Evolutionary conservation across 30 jellyfish, hydroid and myxozoan genomes (phyloP).

Genomic region (Chironex yamaguchii): DNA sequence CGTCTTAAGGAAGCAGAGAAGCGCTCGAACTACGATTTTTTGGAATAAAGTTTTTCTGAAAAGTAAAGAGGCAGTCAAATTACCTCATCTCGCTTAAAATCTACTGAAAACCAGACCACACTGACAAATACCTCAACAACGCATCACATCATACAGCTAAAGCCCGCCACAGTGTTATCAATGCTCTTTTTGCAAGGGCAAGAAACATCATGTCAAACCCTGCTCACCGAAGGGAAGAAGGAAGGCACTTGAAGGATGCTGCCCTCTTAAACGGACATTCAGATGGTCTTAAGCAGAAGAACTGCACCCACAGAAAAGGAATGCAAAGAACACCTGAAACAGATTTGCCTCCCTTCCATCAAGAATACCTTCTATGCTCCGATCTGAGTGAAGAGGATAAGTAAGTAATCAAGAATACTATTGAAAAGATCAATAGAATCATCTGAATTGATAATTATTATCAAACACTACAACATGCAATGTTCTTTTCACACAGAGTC

Average conservation of each 20-base stretch:
- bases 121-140: background rate
- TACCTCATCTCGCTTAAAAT: background rate
- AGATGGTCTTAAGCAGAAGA: background rate
- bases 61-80: background rate
- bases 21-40: too few relatives aligned
- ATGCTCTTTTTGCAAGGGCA: background rate
- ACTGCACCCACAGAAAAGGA: background rate
- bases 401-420: too few relatives aligned
- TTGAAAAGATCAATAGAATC: too few relatives aligned
- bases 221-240: background rate
- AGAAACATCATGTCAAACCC: background rate
- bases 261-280: background rate
- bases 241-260: background rate
- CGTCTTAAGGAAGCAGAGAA: too few relatives aligned
- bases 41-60: too few relatives aligned
- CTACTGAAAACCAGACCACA: background rate
- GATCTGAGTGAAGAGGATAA: too few relatives aligned
- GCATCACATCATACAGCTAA: background rate
- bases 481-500: too few relatives aligned
- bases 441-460: too few relatives aligned
- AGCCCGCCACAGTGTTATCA: background rate
- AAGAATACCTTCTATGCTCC: too few relatives aligned
- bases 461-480: too few relatives aligned
- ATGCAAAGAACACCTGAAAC: background rate
- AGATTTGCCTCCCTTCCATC: background rate